Evolutionary conservation across 2,113 vertebrate species (phyloP).

Genomic region (Morone saxatilis): DNA sequence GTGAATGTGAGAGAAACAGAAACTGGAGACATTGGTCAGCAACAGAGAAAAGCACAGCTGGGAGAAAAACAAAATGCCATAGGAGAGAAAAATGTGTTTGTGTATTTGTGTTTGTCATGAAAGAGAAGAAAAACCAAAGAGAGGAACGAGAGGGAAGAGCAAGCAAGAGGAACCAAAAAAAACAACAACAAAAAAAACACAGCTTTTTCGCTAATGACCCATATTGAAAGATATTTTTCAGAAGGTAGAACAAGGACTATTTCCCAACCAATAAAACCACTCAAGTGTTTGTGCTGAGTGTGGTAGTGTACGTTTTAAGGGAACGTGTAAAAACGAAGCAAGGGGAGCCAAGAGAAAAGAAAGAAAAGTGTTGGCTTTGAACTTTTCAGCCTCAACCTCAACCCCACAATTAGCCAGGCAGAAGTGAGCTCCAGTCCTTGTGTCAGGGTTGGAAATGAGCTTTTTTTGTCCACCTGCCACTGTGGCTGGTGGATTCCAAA

Average conservation of each 20-base stretch:
- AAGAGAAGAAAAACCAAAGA: conserved; percentile 43
- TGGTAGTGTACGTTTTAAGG: not conserved
- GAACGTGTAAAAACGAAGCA: not conserved
- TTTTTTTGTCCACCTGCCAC: too few relatives aligned
- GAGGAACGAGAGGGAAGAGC: conserved; percentile 15
- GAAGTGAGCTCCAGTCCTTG: conserved; percentile 36
- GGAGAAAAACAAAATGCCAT: conserved; percentile 47
- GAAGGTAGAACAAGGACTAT: conserved; percentile 21
- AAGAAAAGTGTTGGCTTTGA: conserved; percentile 18
- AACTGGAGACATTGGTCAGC: conserved; percentile 50
- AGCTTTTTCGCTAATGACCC: conserved; percentile 53
- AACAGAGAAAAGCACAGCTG: conserved; percentile 48
- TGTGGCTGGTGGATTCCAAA: too few relatives aligned
- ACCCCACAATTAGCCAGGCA: conserved; percentile 41
- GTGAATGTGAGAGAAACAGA: conserved; percentile 46
- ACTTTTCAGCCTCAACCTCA: conserved; percentile 41
- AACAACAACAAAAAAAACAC: not conserved
- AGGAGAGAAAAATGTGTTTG: conserved; percentile 26
- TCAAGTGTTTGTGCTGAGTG: conserved; percentile 6
- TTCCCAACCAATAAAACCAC: conserved; percentile 43
- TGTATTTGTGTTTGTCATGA: conserved; percentile 17
- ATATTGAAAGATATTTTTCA: conserved; percentile 45
- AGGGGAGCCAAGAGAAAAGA: not conserved
- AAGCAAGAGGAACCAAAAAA: not conserved
- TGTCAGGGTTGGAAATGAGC: not conserved